Evolutionary conservation across 2,888 invertebrate species (phyloP).

Genomic region (Azorinus chamasolen): DNA sequence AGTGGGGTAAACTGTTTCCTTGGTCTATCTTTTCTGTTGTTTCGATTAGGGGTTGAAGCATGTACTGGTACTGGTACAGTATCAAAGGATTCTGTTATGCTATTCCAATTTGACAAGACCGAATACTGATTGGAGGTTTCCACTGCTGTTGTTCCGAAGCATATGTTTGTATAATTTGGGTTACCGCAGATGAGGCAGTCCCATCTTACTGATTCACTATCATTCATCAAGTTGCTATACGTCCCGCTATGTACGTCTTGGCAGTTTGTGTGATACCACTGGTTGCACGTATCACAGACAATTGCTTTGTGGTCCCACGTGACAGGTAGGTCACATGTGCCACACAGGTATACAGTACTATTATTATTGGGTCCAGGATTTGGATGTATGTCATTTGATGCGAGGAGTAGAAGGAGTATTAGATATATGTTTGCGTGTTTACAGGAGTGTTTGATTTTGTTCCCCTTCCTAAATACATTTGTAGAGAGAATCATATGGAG

Average conservation of each 20-base stretch:
- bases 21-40: neutral
- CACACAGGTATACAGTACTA: conserved; percentile 23
- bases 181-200: conserved; percentile 21
- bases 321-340: conserved; percentile 20
- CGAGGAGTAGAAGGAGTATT: too few relatives aligned
- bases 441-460: too few relatives aligned
- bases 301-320: conserved; percentile 19
- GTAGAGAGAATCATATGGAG: too few relatives aligned
- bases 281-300: conserved; percentile 20
- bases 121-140: neutral
- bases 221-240: conserved; percentile 7
- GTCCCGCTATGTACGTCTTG: conserved; percentile 11
- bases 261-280: conserved; percentile 13
- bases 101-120: neutral
- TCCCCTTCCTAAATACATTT: too few relatives aligned
- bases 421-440: too few relatives aligned
- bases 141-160: conserved; percentile 3
- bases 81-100: neutral
- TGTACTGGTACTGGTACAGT: neutral
- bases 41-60: conserved; percentile 20
- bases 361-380: conserved; percentile 1
- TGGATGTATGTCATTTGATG: conserved; percentile 2
- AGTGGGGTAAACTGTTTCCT: conserved; percentile 9
- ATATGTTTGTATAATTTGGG: conserved; percentile 16
- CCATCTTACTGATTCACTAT: neutral